These are phyloP conservation scores for Actenoides hombroni DNA, from an alignment of 2,113 vertebrate species.

Conservation along the genomic window DNA sequence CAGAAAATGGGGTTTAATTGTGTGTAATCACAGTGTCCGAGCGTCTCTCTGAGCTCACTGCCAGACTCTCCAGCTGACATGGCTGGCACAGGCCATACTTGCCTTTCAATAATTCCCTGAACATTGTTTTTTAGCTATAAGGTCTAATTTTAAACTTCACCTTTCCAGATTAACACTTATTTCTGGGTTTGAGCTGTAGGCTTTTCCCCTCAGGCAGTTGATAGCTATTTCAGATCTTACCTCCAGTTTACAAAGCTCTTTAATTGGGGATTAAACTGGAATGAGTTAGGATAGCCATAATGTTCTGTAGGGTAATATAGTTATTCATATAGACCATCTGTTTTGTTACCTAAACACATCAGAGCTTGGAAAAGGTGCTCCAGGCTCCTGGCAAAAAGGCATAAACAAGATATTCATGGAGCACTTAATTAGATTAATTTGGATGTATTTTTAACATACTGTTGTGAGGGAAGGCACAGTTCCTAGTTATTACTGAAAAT, in stretches of 20 bases:
- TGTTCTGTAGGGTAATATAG: background rate
- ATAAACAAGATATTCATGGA: background rate
- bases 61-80: background rate
- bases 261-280: background rate
- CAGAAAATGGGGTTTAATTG: background rate
- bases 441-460: background rate
- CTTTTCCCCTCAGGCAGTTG: background rate
- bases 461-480: background rate
- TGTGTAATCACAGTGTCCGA: background rate
- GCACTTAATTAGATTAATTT: slow-evolving; percentile 21
- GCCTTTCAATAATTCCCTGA: background rate
- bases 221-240: background rate
- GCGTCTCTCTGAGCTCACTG: background rate
- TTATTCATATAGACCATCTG: background rate
- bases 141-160: background rate
- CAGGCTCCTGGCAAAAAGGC: background rate
- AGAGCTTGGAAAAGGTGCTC: background rate
- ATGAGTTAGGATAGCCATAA: background rate
- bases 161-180: background rate
- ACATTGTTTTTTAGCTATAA: fast-evolving
- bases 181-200: background rate
- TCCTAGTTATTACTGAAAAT: background rate
- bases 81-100: background rate
- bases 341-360: background rate
- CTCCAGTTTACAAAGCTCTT: background rate